Evolutionary conservation across 2,113 vertebrate genomes (phyloP).

Genomic region (Passer domesticus): DNA sequence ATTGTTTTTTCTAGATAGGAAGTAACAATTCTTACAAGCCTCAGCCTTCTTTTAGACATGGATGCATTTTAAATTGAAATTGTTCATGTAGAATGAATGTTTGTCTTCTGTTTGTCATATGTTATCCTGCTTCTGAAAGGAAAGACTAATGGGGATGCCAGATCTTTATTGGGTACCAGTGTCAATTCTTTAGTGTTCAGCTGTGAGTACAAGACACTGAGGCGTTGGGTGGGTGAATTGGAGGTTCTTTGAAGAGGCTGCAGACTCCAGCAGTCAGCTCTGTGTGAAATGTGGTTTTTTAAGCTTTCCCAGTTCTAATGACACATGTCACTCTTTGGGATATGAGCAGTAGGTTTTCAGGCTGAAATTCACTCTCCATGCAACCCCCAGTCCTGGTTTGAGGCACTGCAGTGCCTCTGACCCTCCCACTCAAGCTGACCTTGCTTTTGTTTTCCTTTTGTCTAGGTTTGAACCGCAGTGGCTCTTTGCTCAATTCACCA

Average conservation of each 20-base stretch:
- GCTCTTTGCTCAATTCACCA: constrained; percentile 82
- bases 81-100: neutral
- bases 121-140: neutral
- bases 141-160: neutral
- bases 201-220: neutral
- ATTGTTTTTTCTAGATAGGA: neutral
- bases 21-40: neutral
- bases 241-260: neutral
- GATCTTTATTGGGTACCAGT: neutral
- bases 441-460: neutral
- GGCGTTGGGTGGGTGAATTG: neutral
- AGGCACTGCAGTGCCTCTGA: neutral
- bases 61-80: neutral
- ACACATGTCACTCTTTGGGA: neutral
- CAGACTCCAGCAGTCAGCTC: neutral
- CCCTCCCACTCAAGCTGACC: neutral
- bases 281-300: neutral
- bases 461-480: constrained; percentile 87
- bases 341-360: neutral
- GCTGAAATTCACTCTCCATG: neutral
- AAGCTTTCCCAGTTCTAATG: neutral
- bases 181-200: neutral
- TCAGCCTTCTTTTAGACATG: neutral
- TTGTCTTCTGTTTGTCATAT: neutral
- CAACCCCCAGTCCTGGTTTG: neutral